Base-by-base conservation (phyloP, 2,797 vertebrate species). In the Peromyscus nudipes region DNA sequence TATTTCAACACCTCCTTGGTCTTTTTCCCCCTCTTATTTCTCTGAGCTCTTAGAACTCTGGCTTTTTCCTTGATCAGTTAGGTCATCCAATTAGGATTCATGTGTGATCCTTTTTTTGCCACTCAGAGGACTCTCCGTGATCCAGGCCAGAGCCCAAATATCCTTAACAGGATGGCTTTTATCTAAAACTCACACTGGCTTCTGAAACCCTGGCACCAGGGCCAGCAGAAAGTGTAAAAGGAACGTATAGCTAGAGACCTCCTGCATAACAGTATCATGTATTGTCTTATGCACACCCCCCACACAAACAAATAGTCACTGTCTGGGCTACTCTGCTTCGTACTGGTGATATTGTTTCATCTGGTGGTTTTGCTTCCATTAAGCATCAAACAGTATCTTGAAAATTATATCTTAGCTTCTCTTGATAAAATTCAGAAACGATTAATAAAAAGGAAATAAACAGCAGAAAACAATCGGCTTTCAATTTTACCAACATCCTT, bases 31-130 rank as follows among this genome's bases (percentile, higher is more conserved):
- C 85, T 93, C 95, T 97, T 97, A 92, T 96, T 97, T 97, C 92
- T 95, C 97, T 94, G 76, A 97, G 94, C 96, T 98, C 93, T 98
- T 92, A 98, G 98, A 98, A 98, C 96, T 80, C 75, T 95, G 57
- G 34, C 5, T 95, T 97, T 94, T 85, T 95, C 92, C 97, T 97
- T 98, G 76, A 97, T 97, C 92, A 88, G 62, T 95, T 49, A 2
- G 11, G 92, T 97, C 89, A 98, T 96, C 92, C 96, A 98, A 37
- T 98, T 97, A 98, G 95, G 96, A 96, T 96, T 97, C 97, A 60
- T 14, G 49, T 98, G 85, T 97, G 95, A 98, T 98, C 97, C 85
- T 97, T 65, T 90, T 91, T 95, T 96, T 98, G 96, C 93, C 93
- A 62, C 89, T 97, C 96, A 79, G 92, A 98, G 97, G 97, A 49